phyloP scores from a whole-genome alignment of 2,797 vertebrate species.

The Garrulus glandarius region DNA sequence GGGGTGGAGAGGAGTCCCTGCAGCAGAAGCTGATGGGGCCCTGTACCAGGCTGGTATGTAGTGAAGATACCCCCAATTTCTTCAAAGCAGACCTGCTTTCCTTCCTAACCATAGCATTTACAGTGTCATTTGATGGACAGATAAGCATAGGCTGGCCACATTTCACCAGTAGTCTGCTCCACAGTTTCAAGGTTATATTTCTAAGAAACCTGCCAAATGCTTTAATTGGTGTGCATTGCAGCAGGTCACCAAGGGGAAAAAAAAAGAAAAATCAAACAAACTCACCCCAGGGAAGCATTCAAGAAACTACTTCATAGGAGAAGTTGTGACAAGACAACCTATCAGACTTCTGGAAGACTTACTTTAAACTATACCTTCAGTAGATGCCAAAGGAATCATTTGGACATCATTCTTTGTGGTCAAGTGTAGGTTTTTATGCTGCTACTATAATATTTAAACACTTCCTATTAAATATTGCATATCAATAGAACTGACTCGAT shows the following conservation, averaged over 20 bases:
- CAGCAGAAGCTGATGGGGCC: fast-evolving
- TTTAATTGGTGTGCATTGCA: not conserved
- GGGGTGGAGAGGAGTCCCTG: not conserved
- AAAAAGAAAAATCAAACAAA: not conserved
- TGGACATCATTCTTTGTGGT: not conserved
- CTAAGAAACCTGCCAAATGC: not conserved
- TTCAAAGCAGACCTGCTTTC: not conserved
- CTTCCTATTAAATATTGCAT: not conserved
- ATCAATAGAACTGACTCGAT: not conserved
- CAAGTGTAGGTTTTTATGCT: not conserved
- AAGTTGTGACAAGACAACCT: not conserved
- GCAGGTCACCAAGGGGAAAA: not conserved
- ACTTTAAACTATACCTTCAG: not conserved
- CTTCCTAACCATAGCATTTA: not conserved
- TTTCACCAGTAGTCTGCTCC: not conserved
- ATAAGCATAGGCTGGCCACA: not conserved
- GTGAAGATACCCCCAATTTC: not conserved
- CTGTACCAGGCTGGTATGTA: fast-evolving
- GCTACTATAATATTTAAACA: not conserved
- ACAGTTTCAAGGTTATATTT: constrained; percentile 1
- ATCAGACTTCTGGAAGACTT: not conserved
- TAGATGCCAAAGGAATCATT: not conserved
- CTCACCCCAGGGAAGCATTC: not conserved
- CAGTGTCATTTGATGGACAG: not conserved
- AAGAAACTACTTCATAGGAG: not conserved